These are phyloP conservation scores for Cephalopachus bancanus DNA, from an alignment of 2,797 vertebrate genomes.

Conservation along the genomic window DNA sequence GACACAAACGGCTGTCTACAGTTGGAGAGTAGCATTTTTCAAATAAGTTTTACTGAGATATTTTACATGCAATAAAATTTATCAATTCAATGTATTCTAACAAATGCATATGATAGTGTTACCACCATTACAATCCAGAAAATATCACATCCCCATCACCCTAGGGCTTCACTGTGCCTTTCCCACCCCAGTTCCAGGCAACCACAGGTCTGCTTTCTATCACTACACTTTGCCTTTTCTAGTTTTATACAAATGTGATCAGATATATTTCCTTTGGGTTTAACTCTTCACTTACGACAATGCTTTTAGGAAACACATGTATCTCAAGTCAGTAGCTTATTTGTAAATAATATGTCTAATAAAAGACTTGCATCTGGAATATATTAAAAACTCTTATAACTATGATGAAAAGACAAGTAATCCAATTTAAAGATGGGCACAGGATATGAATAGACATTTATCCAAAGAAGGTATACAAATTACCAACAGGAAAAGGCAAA, in stretches of 20 bases:
- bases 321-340: not conserved
- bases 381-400: conserved; percentile 17
- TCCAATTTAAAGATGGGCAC: conserved; percentile 31
- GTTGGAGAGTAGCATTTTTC: not conserved
- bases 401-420: conserved; percentile 12
- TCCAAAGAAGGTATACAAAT: conserved; percentile 2
- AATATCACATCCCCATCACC: not conserved
- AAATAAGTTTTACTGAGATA: not conserved
- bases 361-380: not conserved
- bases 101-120: not conserved
- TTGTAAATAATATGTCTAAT: not conserved
- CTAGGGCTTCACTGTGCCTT: not conserved
- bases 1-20: not conserved
- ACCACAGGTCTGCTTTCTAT: not conserved
- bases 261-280: not conserved
- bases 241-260: conserved; percentile 18
- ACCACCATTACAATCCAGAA: not conserved
- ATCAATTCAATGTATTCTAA: not conserved
- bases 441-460: conserved; percentile 4
- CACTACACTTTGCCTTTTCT: not conserved
- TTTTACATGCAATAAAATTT: not conserved
- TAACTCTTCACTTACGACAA: not conserved
- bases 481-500: not conserved
- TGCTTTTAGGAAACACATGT: not conserved
- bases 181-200: not conserved